Conservation (phyloP, 2,113 vertebrate species). For the Petromus typicus region DNA sequence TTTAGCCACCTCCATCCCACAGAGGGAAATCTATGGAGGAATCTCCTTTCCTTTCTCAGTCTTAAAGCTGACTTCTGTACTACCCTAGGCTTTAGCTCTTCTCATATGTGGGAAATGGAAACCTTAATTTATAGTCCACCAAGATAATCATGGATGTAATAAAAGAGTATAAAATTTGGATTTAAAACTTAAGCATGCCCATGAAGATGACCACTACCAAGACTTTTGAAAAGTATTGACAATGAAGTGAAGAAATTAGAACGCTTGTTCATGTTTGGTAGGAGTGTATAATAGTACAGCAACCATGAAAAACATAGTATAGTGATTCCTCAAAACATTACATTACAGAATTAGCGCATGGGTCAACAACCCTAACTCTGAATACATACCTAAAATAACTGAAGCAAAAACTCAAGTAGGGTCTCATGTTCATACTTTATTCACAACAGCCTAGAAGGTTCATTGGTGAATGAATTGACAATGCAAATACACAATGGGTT, state of each 20-base stretch:
- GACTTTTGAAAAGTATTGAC: not conserved
- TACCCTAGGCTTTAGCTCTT: not conserved
- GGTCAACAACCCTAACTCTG: not conserved
- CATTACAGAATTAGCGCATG: not conserved
- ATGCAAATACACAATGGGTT: not conserved
- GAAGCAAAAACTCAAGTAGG: not conserved
- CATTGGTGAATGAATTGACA: not conserved
- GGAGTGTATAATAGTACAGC: not conserved
- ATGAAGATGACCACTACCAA: not conserved
- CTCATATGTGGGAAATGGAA: not conserved
- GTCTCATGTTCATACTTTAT: not conserved
- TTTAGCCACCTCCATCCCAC: not conserved
- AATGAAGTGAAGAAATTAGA: not conserved
- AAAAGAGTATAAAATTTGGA: not conserved
- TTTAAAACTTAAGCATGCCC: not conserved
- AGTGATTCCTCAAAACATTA: not conserved
- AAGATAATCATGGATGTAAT: not conserved
- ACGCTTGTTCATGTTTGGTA: accelerated
- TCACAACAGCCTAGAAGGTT: not conserved
- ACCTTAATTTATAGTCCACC: not conserved
- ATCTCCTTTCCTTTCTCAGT: not conserved
- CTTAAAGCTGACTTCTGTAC: not conserved
- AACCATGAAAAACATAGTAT: not conserved
- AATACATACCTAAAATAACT: not conserved
- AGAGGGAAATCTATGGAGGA: not conserved